Conservation (phyloP, 2,888 invertebrate genomes). For the Drosophila paramelanica region DNA sequence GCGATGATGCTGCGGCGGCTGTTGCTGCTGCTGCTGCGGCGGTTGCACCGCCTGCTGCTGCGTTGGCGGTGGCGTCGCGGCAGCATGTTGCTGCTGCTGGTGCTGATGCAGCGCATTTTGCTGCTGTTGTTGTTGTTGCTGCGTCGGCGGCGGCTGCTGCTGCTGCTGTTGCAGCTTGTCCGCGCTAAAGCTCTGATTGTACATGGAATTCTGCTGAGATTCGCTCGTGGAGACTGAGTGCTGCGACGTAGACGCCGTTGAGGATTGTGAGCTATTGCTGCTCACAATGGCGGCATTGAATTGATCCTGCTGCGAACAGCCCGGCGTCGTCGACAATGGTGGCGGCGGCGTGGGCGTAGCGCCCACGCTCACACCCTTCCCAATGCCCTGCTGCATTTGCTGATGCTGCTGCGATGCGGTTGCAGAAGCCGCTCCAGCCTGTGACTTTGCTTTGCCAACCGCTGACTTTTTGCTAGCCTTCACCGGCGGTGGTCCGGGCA, state of each 20-base stretch:
- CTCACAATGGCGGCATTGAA: conserved; percentile 83
- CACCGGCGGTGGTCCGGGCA: conserved; percentile 84
- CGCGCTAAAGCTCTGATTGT: conserved; percentile 83
- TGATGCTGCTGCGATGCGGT: conserved; percentile 44
- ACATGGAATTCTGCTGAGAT: conserved; percentile 84
- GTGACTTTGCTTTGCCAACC: conserved; percentile 82
- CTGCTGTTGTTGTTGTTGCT: conserved; percentile 70
- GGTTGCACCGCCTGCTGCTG: conserved; percentile 53
- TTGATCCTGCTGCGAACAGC: conserved; percentile 82
- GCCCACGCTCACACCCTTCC: conserved; percentile 64
- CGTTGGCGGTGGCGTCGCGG: conserved; percentile 64
- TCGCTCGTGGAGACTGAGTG: conserved; percentile 83
- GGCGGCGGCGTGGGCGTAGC: conserved; percentile 83
- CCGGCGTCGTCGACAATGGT: conserved; percentile 83
- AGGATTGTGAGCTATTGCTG: conserved; percentile 83
- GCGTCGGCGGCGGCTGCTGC: conserved; percentile 61
- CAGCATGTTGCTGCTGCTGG: conserved; percentile 60
- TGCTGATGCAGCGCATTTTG: conserved; percentile 71
- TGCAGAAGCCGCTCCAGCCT: conserved; percentile 45
- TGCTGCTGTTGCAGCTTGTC: conserved; percentile 80
- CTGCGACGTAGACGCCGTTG: conserved; percentile 83
- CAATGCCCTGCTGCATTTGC: conserved; percentile 49
- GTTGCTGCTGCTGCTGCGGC: conserved; percentile 53
- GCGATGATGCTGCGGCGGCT: conserved; percentile 72
- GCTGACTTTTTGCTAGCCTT: conserved; percentile 83